Evolutionary conservation across 2,797 vertebrate genomes (phyloP), one percentile per base, ranked within the genome.

Genomic region (Molothrus aeneus): DNA sequence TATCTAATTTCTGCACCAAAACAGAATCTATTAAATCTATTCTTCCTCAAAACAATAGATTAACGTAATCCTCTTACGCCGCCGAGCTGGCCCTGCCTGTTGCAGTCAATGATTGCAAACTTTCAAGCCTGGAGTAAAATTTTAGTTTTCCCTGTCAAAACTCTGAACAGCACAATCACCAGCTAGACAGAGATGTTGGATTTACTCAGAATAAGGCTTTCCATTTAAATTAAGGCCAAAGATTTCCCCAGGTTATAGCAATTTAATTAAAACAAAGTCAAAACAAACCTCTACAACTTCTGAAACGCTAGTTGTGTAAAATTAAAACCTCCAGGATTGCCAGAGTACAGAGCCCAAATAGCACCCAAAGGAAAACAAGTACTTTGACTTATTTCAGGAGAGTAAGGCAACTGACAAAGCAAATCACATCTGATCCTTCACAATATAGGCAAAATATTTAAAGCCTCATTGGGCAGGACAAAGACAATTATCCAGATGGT

Each of bases 201-300:
- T 88, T 88, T 78, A 63, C 53, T 61, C 45, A 11, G 82, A 53
- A 26, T 57, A 71, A 81, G 29, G 25, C 69, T 90, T 66, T 70
- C 65, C 9, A 2, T 88, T 95, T 90, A 80, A 92, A 95, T 93
- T 47, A 91, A 95, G 59, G 86, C 13, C 6, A 50, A 91, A 90
- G 50, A 91, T 91, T 95, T 74, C 92, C 90, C 47, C 83, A 91
- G 90, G 85, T 95, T 93, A 88, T 15, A 51, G 82, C 69, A 72
- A 92, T 81, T 92, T 93, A 91, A 96, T 96, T 95, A 95, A 94
- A 96, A 78, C 59, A 78, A 93, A 95, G 89, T 53, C 78, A 88
- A 93, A 92, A 45, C 85, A 92, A 95, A 80, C 50, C 84, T 85
- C 72, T 66, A 45, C 80, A 93, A 91, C n/a, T 92, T 85, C 69